Percentiles rank a stretch among this genome's conserved stretches.
These are phyloP conservation scores for Synaphobranchus kaupii DNA, from an alignment of 2,797 vertebrate species.

Conservation along the genomic window DNA sequence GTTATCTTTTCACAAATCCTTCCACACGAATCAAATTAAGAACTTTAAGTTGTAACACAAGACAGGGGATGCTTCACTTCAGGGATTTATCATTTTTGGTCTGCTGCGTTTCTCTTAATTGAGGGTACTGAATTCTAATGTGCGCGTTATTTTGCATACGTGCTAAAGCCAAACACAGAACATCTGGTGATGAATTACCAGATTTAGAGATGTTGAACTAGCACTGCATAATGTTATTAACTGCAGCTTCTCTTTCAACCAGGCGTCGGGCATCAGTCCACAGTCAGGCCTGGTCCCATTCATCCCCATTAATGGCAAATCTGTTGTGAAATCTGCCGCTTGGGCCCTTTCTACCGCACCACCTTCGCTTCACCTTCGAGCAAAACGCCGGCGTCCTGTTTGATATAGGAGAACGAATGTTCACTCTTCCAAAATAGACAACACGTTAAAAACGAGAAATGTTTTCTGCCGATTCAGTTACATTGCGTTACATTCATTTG, in stretches of 20 bases:
- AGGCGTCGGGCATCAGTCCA: slow-evolving; percentile 6
- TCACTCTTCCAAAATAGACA: neutral
- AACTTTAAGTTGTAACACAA: neutral
- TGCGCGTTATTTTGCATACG: neutral
- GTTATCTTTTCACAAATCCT: neutral
- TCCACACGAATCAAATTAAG: neutral
- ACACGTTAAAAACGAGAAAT: neutral
- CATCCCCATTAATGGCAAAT: slow-evolving; percentile 10
- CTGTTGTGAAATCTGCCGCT: neutral
- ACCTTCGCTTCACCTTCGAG: neutral
- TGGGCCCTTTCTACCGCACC: neutral
- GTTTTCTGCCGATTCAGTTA: neutral
- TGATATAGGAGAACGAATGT: neutral
- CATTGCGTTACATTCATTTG: too few species aligned
- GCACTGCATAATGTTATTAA: slow-evolving; percentile 27
- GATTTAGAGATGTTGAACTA: slow-evolving; percentile 21
- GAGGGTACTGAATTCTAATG: neutral
- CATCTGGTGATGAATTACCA: slow-evolving; percentile 1
- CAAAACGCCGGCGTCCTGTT: neutral
- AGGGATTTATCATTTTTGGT: neutral
- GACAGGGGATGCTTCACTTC: neutral
- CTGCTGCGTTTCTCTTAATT: neutral
- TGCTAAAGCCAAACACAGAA: neutral
- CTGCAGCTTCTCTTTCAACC: neutral
- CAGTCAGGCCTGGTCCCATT: neutral